A percentile compares a stretch with the other conserved stretches of the same genome.
phyloP scores from a whole-genome alignment of 2,113 vertebrate genomes.

The Indri indri region DNA sequence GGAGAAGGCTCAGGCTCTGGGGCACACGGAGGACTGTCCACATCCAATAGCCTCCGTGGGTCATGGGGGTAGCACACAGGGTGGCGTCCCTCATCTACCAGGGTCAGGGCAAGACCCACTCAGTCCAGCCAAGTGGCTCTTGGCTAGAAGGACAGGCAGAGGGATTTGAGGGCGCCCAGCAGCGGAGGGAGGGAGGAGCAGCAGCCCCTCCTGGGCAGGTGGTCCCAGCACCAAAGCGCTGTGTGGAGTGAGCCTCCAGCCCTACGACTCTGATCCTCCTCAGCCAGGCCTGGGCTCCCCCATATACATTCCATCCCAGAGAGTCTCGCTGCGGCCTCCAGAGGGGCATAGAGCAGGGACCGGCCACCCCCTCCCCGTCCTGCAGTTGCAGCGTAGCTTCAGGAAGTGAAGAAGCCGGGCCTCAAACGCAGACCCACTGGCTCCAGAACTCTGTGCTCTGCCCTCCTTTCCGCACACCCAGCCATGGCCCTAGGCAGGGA shows the following conservation, averaged over 20 bases:
- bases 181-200: neutral
- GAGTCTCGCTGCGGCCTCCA: neutral
- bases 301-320: neutral
- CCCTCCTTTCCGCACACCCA: neutral
- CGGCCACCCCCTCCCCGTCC: neutral
- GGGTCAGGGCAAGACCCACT: neutral
- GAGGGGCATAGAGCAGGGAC: too few species aligned
- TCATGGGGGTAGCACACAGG: neutral
- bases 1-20: neutral
- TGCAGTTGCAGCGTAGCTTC: neutral
- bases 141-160: neutral
- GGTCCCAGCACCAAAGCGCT: neutral
- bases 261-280: too few species aligned
- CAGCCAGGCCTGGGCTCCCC: neutral
- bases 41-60: slow-evolving; percentile 44
- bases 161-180: neutral
- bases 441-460: neutral
- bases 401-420: neutral
- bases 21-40: neutral
- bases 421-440: neutral
- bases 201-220: neutral
- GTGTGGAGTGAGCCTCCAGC: neutral
- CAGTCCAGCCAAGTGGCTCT: neutral
- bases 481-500: neutral
- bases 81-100: accelerated